A percentile compares a stretch with the other conserved stretches of the same genome.
Conservation (phyloP, 2,797 vertebrate species). For the Channallabes apus region DNA sequence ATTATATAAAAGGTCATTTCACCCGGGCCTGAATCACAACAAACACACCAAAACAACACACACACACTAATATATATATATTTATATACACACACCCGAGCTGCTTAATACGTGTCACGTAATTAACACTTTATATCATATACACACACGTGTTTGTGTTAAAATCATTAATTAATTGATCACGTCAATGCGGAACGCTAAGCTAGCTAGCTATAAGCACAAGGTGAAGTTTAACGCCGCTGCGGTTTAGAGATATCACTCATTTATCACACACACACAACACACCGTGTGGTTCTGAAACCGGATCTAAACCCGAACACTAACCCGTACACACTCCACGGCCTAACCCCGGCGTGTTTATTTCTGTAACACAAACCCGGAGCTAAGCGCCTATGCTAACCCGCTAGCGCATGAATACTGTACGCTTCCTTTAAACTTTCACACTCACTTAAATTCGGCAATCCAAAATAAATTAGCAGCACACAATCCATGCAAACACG, state of each 20-base stretch:
- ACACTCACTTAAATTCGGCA: constrained; percentile 1
- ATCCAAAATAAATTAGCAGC: neutral
- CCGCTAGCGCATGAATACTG: neutral
- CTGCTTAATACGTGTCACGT: neutral
- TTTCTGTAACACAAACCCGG: neutral
- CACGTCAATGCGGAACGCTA: neutral
- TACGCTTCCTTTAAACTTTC: neutral
- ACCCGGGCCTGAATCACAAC: neutral
- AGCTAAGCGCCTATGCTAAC: neutral
- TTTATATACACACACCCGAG: no score
- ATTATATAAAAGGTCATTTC: neutral
- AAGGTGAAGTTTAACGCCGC: neutral
- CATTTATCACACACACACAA: neutral
- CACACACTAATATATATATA: no score
- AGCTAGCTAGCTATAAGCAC: neutral
- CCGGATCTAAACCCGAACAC: fast-evolving
- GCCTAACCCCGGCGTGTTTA: neutral
- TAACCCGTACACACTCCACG: fast-evolving
- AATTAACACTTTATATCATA: neutral
- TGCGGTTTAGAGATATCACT: neutral
- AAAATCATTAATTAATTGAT: neutral
- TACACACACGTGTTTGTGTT: no score
- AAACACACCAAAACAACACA: neutral
- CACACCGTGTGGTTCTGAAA: no score
- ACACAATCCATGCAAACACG: neutral